phyloP scores from a whole-genome alignment of 1,140 invertebrate genomes.

The Drosophila pectinifera region DNA sequence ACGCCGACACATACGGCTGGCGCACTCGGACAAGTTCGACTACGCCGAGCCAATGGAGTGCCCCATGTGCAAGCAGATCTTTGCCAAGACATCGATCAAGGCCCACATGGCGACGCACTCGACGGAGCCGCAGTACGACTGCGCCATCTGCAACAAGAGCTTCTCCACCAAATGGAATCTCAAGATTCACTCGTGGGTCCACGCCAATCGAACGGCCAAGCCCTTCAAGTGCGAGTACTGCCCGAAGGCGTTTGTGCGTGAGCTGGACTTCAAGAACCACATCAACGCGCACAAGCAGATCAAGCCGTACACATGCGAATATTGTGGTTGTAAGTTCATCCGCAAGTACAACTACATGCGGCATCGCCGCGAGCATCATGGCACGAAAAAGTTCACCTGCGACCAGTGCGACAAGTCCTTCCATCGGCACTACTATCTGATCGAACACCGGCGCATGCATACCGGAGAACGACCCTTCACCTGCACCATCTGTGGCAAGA shows the following conservation, averaged over 20 bases:
- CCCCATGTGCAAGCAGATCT: slow-evolving; percentile 92
- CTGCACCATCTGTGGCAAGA: slow-evolving; percentile 94
- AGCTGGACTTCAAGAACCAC: slow-evolving; percentile 92
- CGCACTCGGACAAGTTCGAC: slow-evolving; percentile 92
- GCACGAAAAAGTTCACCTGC: slow-evolving; percentile 94
- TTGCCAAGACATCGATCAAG: slow-evolving; percentile 91
- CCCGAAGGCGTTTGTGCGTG: slow-evolving; percentile 92
- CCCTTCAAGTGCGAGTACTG: slow-evolving; percentile 94
- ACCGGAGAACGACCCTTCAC: slow-evolving; percentile 92
- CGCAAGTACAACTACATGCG: slow-evolving; percentile 96
- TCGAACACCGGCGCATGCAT: slow-evolving; percentile 94
- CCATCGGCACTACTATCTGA: slow-evolving; percentile 94
- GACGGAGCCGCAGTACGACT: slow-evolving; percentile 90
- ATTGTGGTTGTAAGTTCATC: slow-evolving; percentile 97
- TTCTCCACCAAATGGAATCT: slow-evolving; percentile 96
- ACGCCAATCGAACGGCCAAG: slow-evolving; percentile 92
- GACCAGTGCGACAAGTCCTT: slow-evolving; percentile 94
- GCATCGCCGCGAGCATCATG: slow-evolving; percentile 95
- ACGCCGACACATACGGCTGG: slow-evolving; percentile 92
- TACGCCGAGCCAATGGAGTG: slow-evolving; percentile 91
- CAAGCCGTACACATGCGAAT: slow-evolving; percentile 94
- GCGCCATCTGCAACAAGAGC: slow-evolving; percentile 92
- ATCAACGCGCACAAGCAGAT: slow-evolving; percentile 93
- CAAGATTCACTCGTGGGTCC: slow-evolving; percentile 95
- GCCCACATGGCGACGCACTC: slow-evolving; percentile 91